These are phyloP conservation scores for Malurus splendens DNA, from an alignment of 2,797 vertebrate species.

Conservation along the genomic window DNA sequence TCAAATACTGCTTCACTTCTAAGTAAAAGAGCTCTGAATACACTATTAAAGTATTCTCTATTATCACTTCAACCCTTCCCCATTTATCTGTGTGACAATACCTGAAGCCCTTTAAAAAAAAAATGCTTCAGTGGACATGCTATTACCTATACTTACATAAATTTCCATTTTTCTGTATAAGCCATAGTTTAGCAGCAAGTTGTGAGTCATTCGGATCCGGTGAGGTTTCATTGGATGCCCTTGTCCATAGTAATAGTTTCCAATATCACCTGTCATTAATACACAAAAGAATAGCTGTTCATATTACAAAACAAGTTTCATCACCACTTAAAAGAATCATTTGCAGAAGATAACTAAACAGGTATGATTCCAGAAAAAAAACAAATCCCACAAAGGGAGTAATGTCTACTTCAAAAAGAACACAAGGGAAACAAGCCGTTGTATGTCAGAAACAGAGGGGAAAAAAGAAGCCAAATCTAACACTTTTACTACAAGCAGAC, in stretches of 20 bases:
- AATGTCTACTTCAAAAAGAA: not conserved
- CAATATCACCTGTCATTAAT: conserved; percentile 83
- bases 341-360: not conserved
- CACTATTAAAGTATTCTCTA: not conserved
- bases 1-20: not conserved
- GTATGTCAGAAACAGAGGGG: not conserved
- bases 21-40: not conserved
- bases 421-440: not conserved
- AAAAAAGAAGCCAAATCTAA: not conserved
- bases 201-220: conserved; percentile 95
- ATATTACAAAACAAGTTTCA: not conserved
- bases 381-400: not conserved
- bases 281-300: conserved; percentile 8
- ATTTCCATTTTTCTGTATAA: conserved; percentile 97
- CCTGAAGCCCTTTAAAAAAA: not conserved
- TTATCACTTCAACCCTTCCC: not conserved
- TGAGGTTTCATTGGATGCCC: conserved; percentile 95
- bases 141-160: conserved; percentile 79
- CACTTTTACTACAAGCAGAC: not conserved
- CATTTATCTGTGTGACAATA: not conserved
- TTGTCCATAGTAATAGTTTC: conserved; percentile 93
- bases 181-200: conserved; percentile 94
- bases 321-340: not conserved
- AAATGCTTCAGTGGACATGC: not conserved
- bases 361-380: not conserved